A percentile compares a stretch with the other conserved stretches of the same genome.
These are phyloP conservation scores for Hycleus phaleratus DNA, from an alignment of 1,140 invertebrate genomes.

Conservation along the genomic window DNA sequence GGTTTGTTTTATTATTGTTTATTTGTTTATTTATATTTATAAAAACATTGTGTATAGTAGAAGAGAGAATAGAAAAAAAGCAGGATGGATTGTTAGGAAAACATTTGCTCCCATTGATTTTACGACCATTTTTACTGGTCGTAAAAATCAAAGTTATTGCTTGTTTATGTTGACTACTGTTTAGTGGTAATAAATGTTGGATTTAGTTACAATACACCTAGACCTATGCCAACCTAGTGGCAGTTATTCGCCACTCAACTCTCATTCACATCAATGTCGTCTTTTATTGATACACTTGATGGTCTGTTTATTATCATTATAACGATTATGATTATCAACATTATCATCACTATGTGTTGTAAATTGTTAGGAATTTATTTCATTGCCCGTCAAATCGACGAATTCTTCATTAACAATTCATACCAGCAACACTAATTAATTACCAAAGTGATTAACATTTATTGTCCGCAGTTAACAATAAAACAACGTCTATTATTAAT, in stretches of 20 bases:
- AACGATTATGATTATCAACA: no score
- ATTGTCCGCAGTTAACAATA: no score
- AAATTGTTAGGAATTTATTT: no score
- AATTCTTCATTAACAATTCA: no score
- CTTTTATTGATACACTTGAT: slow-evolving; percentile 40
- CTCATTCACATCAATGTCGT: slow-evolving; percentile 33
- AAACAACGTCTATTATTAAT: no score
- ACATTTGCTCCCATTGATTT: slow-evolving; percentile 39
- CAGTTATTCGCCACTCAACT: slow-evolving; percentile 24
- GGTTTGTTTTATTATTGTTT: no score
- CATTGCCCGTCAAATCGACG: no score
- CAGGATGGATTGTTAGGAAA: slow-evolving; percentile 7
- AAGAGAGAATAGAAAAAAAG: slow-evolving; percentile 2
- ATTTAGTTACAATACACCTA: slow-evolving; percentile 39
- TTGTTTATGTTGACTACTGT: slow-evolving; percentile 42
- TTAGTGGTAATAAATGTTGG: slow-evolving; percentile 41
- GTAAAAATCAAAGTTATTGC: slow-evolving; percentile 42
- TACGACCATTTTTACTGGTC: slow-evolving; percentile 39
- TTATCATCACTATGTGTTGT: no score
- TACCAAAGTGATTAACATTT: no score
- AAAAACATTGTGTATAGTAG: background rate
- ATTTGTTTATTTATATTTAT: background rate
- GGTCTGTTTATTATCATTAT: slow-evolving; percentile 37
- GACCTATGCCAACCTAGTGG: slow-evolving; percentile 33
- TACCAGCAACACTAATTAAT: no score